Evolutionary conservation across 1,140 invertebrate genomes (phyloP).

Genomic region (Dufourea novaeangliae): DNA sequence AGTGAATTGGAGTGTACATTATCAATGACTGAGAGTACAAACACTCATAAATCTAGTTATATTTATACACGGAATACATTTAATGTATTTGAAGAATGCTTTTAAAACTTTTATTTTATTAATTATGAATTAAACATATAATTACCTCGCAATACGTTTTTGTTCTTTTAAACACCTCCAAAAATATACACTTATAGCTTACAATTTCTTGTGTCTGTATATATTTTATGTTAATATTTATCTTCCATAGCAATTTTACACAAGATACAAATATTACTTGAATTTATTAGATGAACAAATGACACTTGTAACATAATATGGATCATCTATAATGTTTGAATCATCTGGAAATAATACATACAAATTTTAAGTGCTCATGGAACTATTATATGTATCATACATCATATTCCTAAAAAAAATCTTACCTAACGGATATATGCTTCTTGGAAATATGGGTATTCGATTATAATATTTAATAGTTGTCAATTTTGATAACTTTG

Average conservation of each 20-base stretch:
- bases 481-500: constrained; percentile 53
- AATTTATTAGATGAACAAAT: constrained; percentile 36
- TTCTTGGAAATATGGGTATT: constrained; percentile 72
- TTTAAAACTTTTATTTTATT: constrained; percentile 70
- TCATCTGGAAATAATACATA: constrained; percentile 42
- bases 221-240: too few species aligned
- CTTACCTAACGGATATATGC: constrained; percentile 67
- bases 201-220: not conserved
- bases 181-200: not conserved
- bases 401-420: not conserved
- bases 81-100: constrained; percentile 75
- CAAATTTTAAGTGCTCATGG: not conserved
- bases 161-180: constrained; percentile 11
- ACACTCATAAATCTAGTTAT: constrained; percentile 75
- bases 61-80: constrained; percentile 76
- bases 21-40: constrained; percentile 79
- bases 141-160: constrained; percentile 36
- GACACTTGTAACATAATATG: constrained; percentile 40
- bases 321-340: constrained; percentile 11
- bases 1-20: constrained; percentile 70
- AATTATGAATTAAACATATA: constrained; percentile 58
- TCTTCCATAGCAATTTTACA: not conserved
- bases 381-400: not conserved
- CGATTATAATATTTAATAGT: constrained; percentile 67
- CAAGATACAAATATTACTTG: constrained; percentile 23